These are phyloP conservation scores for Patagioenas fasciata DNA, from an alignment of 2,113 vertebrate genomes.

Conservation along the genomic window DNA sequence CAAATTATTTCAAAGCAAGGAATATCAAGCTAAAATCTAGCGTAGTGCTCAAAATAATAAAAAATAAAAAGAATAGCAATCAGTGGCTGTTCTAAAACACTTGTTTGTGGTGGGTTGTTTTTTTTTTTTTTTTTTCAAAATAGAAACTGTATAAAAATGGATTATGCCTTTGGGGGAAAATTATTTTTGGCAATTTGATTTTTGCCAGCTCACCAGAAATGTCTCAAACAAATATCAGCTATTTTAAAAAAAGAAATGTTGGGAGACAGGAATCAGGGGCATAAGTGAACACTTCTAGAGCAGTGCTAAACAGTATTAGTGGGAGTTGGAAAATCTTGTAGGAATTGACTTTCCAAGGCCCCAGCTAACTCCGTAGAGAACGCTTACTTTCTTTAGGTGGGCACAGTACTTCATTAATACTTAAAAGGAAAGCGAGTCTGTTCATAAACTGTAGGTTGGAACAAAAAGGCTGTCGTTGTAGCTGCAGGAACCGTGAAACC, in stretches of 20 bases:
- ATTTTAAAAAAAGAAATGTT: neutral
- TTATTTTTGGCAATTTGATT: neutral
- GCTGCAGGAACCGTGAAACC: neutral
- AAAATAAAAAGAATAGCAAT: neutral
- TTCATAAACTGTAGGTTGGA: neutral
- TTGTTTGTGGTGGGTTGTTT: no score
- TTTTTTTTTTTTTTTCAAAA: neutral
- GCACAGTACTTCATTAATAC: neutral
- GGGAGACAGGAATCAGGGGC: neutral
- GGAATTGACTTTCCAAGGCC: neutral
- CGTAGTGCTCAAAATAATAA: neutral
- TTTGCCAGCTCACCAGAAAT: neutral
- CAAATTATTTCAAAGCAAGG: neutral
- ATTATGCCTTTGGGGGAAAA: neutral
- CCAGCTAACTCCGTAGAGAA: neutral
- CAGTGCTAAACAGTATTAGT: neutral
- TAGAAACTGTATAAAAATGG: neutral
- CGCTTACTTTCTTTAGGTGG: neutral
- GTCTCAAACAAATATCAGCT: neutral
- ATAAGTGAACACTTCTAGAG: neutral
- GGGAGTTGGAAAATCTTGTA: neutral
- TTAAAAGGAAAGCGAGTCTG: neutral
- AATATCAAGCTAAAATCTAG: neutral
- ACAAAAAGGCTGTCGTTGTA: neutral
- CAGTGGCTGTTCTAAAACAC: neutral